These are phyloP conservation scores for Sciurus carolinensis DNA, from an alignment of 2,797 vertebrate genomes.

Conservation along the genomic window DNA sequence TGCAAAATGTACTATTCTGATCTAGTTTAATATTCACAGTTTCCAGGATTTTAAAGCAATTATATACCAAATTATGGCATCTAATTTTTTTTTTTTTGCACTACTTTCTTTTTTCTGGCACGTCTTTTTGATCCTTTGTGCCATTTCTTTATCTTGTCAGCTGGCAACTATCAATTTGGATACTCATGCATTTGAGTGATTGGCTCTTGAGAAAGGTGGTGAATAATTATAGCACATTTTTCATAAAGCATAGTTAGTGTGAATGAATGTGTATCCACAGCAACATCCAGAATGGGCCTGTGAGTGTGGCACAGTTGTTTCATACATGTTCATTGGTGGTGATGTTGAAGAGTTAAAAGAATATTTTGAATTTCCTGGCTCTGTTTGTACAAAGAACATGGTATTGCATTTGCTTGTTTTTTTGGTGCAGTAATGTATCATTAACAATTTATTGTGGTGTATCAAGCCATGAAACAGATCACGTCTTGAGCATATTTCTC, in stretches of 20 bases:
- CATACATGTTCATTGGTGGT: background rate
- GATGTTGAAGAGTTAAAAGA: slow-evolving; percentile 46
- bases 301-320: background rate
- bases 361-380: slow-evolving; percentile 56
- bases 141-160: slow-evolving; percentile 49
- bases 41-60: slow-evolving; percentile 62
- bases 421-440: slow-evolving; percentile 75
- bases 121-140: slow-evolving; percentile 53
- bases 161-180: background rate
- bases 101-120: slow-evolving; percentile 23
- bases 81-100: slow-evolving; percentile 37
- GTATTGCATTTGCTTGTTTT: slow-evolving; percentile 66
- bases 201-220: slow-evolving; percentile 18
- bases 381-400: slow-evolving; percentile 56
- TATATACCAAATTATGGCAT: slow-evolving; percentile 55
- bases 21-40: slow-evolving; percentile 68
- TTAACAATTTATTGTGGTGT: slow-evolving; percentile 73
- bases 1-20: slow-evolving; percentile 64
- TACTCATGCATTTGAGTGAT: slow-evolving; percentile 49
- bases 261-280: background rate
- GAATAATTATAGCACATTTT: slow-evolving; percentile 59
- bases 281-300: background rate
- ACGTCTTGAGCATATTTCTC: slow-evolving; percentile 48
- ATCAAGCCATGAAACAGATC: slow-evolving; percentile 69
- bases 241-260: background rate